Evolutionary conservation across 2,888 invertebrate species (phyloP).

Genomic region (Andrena hattorfiana): DNA sequence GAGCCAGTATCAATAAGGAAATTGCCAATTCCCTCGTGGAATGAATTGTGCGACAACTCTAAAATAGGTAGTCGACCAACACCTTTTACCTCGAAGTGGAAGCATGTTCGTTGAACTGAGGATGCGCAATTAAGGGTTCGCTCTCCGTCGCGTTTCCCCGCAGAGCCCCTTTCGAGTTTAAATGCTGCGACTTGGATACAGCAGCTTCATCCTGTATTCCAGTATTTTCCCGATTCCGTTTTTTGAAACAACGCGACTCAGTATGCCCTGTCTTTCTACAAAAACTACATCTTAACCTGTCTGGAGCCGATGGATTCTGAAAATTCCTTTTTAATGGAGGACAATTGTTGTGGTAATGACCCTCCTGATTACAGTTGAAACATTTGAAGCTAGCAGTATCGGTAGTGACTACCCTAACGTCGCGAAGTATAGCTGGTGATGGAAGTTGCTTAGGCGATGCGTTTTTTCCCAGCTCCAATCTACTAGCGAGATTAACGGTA

Average conservation of each 20-base stretch:
- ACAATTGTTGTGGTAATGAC: not conserved
- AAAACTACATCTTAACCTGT: not conserved
- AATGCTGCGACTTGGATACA: not conserved
- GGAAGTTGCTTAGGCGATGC: no score
- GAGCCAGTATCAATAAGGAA: not conserved
- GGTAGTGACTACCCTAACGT: no score
- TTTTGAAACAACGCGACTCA: slow-evolving; percentile 1
- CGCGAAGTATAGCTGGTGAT: no score
- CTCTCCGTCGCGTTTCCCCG: no score
- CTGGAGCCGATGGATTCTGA: not conserved
- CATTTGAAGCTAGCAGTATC: not conserved
- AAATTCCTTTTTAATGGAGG: not conserved
- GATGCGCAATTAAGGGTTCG: no score
- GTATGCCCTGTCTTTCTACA: not conserved
- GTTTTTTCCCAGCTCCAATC: no score
- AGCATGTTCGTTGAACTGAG: no score
- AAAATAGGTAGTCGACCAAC: no score
- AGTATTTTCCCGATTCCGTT: not conserved
- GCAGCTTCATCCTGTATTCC: not conserved
- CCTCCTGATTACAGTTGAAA: not conserved
- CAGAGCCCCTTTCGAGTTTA: not conserved
- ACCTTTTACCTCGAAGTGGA: no score
- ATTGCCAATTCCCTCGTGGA: no score
- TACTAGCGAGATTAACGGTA: no score
- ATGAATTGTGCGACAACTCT: no score